Percentiles rank a stretch among this genome's conserved stretches.
phyloP scores from a whole-genome alignment of 2,888 invertebrate species.

The Micropterix aruncella region DNA sequence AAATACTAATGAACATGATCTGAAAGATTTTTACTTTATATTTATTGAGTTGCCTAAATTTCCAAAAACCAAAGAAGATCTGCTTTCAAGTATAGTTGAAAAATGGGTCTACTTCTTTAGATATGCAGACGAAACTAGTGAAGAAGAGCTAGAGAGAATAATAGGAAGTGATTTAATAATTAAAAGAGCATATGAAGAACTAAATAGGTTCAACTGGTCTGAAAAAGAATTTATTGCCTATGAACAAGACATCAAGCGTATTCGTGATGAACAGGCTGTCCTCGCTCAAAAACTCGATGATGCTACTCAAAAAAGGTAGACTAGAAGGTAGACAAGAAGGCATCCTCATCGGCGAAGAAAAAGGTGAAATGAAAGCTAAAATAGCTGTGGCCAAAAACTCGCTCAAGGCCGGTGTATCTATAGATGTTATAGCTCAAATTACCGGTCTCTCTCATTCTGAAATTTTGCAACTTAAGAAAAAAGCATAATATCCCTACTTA shows the following conservation, averaged over 20 bases:
- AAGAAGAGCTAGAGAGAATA: slow-evolving; percentile 13
- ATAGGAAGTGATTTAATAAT: slow-evolving; percentile 12
- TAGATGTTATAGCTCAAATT: no score
- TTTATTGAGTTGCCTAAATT: slow-evolving; percentile 16
- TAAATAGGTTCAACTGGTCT: slow-evolving; percentile 14
- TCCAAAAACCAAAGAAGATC: no score
- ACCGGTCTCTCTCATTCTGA: no score
- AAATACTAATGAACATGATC: slow-evolving; percentile 13
- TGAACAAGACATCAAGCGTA: slow-evolving; percentile 13
- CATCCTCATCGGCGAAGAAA: no score
- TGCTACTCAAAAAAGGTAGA: slow-evolving; percentile 12
- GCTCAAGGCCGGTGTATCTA: slow-evolving; percentile 7
- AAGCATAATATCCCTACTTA: no score
- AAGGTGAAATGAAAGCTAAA: slow-evolving; percentile 9
- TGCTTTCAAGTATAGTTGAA: slow-evolving; percentile 14
- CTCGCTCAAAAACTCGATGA: slow-evolving; percentile 15
- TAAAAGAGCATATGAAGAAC: slow-evolving; percentile 13
- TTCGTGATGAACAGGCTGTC: slow-evolving; percentile 12
- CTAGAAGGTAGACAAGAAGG: slow-evolving; percentile 12
- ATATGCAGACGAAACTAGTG: slow-evolving; percentile 15
- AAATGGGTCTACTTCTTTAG: slow-evolving; percentile 14
- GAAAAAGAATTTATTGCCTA: slow-evolving; percentile 15
- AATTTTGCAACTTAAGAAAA: no score
- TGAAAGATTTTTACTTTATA: slow-evolving; percentile 15
- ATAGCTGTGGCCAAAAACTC: slow-evolving; percentile 5